Percentiles rank a stretch among this genome's conserved stretches.
Evolutionary conservation across 2,888 invertebrate genomes (phyloP).

Genomic region (Phyto melanocephala): DNA sequence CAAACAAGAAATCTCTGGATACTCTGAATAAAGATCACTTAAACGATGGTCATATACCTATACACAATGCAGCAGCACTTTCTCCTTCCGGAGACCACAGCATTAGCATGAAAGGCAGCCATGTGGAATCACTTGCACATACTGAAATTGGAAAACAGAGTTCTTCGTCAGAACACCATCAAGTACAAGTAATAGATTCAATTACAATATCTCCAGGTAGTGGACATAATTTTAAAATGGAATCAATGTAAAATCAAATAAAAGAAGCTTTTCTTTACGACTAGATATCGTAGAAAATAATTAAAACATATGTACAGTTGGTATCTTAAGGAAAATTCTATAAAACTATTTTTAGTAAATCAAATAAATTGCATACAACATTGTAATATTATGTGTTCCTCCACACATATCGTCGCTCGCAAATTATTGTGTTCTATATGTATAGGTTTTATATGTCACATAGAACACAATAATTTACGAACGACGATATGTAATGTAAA

Average conservation of each 20-base stretch:
- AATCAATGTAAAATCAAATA: constrained; percentile 74
- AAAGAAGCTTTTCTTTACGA: neutral
- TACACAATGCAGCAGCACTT: constrained; percentile 63
- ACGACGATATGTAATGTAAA: no score
- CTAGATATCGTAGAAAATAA: neutral
- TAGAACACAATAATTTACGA: no score
- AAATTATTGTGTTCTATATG: no score
- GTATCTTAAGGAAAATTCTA: neutral
- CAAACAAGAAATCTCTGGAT: constrained; percentile 67
- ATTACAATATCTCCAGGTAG: constrained; percentile 77
- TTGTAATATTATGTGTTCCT: neutral
- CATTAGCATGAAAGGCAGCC: constrained; percentile 23
- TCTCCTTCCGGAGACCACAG: constrained; percentile 67
- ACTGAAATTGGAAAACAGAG: constrained; percentile 50
- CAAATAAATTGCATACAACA: neutral
- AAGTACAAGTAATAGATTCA: constrained; percentile 76
- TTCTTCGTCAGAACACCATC: constrained; percentile 64
- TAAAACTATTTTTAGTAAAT: neutral
- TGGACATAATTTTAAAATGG: constrained; percentile 78
- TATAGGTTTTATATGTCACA: no score
- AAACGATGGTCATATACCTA: constrained; percentile 60
- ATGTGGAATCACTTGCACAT: constrained; percentile 12
- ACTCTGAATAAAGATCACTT: constrained; percentile 27
- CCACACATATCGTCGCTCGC: no score
- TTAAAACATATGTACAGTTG: constrained; percentile 2